Base-by-base conservation (phyloP, 2,888 invertebrate species). In the Zelleria hepariella region DNA sequence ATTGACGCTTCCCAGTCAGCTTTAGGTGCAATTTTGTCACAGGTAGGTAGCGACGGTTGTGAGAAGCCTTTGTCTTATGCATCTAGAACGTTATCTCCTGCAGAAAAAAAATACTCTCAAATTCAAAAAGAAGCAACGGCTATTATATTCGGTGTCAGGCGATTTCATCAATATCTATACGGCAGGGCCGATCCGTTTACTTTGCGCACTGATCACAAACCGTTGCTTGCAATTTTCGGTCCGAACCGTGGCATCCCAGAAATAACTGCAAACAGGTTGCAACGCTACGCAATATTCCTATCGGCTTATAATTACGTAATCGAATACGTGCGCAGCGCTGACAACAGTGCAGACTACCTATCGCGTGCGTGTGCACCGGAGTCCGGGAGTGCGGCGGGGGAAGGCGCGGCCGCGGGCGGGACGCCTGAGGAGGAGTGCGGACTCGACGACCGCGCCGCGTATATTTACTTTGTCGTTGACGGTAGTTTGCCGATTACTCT, bases 241-340 rank as follows among this genome's bases (percentile, higher is more conserved):
- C 62, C 61, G 0, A 25, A 67, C n/a, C 42, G 57, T 15, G 65
- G 65, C 10, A 62, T 67, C 4, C 64, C 64, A 0, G 65, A 65
- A 51, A 58, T 64, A 5, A 59, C 67, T 0, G 67, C 67, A 2
- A 64, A 66, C 24, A 25, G 66, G 1, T 49, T 66, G 10, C 64
- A 66, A 47, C 58, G 66, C 7, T 64, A 66, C 27, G 67, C 64
- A 25, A 53, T 66, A 20, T 65, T 66, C 53, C 53, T 65, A 42
- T 24, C 58, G 21, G 62, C 26, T 1, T 64, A 65, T 60, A 66
- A 66, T 57, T 64, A 62, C 59, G 48, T 5, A 4, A 64, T 66
- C 5, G 64, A 64, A 32, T 64, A 62, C 48, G 56, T 63, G 2
- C 49, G 56, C 15, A 63, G 65, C 54, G 52, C 20, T 18, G 49